A percentile compares a stretch with the other conserved stretches of the same genome.
phyloP scores from a whole-genome alignment of 1,140 invertebrate species.

The Bombus superbus region DNA sequence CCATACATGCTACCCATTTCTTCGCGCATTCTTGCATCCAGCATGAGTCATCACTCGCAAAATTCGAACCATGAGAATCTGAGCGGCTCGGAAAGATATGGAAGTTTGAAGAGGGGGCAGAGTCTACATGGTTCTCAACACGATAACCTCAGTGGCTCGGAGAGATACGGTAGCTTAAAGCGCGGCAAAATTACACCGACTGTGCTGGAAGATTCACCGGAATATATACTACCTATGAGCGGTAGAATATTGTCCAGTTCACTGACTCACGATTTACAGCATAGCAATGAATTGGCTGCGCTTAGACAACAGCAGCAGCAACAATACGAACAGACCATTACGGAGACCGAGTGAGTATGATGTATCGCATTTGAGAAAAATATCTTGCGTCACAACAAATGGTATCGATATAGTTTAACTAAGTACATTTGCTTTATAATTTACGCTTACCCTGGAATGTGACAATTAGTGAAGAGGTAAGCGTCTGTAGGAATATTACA shows the following conservation, averaged over 20 bases:
- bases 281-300: slow-evolving; percentile 79
- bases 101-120: slow-evolving; percentile 77
- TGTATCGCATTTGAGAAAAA: background rate
- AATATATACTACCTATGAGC: slow-evolving; percentile 81
- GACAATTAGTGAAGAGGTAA: slow-evolving; percentile 75
- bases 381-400: slow-evolving; percentile 60
- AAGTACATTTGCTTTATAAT: slow-evolving; percentile 75
- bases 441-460: slow-evolving; percentile 73
- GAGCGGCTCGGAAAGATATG: slow-evolving; percentile 78
- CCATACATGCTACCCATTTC: slow-evolving; percentile 82
- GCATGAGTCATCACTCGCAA: slow-evolving; percentile 83
- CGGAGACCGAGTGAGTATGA: slow-evolving; percentile 83
- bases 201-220: slow-evolving; percentile 75
- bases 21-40: slow-evolving; percentile 79
- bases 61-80: slow-evolving; percentile 81
- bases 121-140: slow-evolving; percentile 79
- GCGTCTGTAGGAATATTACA: slow-evolving; percentile 29
- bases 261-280: slow-evolving; percentile 78
- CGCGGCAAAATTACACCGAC: slow-evolving; percentile 77
- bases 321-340: slow-evolving; percentile 80
- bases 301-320: slow-evolving; percentile 75
- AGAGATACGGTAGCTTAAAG: slow-evolving; percentile 79
- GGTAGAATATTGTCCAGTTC: slow-evolving; percentile 80
- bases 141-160: slow-evolving; percentile 76
- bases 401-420: slow-evolving; percentile 72